phyloP scores from a whole-genome alignment of 2,888 invertebrate species.

The Agonopterix alstromeriana region DNA sequence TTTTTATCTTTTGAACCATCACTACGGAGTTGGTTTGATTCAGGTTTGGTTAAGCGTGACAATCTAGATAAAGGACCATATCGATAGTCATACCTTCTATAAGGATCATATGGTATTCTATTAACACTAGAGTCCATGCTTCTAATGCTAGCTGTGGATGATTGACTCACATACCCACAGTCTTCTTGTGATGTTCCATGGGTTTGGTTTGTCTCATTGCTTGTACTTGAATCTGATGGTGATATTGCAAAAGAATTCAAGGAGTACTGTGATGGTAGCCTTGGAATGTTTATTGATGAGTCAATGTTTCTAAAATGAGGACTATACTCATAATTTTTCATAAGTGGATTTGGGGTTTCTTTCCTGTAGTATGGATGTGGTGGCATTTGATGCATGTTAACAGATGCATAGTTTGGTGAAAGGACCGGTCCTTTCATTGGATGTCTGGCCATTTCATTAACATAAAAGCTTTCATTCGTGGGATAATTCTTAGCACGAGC shows the following conservation, averaged over 20 bases:
- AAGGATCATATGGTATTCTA: conserved; percentile 43
- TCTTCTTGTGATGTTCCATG: conserved; percentile 56
- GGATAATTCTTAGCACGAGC: conserved; percentile 42
- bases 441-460: conserved; percentile 47
- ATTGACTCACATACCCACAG: conserved; percentile 69
- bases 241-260: conserved; percentile 62
- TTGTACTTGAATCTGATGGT: conserved; percentile 62
- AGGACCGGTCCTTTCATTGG: conserved; percentile 45
- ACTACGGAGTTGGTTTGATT: conserved; percentile 22
- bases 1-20: conserved; percentile 40
- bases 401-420: conserved; percentile 44
- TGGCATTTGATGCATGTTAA: conserved; percentile 44
- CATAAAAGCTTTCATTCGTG: conserved; percentile 44
- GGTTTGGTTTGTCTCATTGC: conserved; percentile 53
- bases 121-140: conserved; percentile 52
- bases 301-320: conserved; percentile 48
- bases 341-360: conserved; percentile 32
- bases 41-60: conserved; percentile 29
- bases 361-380: conserved; percentile 53
- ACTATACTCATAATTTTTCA: conserved; percentile 53
- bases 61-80: conserved; percentile 36
- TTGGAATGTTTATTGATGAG: conserved; percentile 37
- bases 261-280: conserved; percentile 57
- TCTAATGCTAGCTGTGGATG: conserved; percentile 59
- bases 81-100: conserved; percentile 48